Conservation (phyloP, 2,888 invertebrate genomes). For the Baronia brevicornis region DNA sequence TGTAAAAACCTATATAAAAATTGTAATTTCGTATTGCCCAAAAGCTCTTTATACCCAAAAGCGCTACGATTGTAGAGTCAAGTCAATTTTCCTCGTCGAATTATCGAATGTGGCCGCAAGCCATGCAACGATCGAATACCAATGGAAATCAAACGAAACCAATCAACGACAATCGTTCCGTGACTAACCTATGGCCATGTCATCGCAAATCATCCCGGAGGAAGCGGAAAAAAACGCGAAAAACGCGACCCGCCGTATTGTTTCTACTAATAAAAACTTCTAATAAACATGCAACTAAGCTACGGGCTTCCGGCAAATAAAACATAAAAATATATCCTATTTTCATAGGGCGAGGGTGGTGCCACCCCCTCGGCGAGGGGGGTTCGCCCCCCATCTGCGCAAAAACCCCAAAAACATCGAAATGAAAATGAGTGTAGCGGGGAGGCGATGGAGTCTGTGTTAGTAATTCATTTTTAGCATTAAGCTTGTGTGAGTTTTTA, state of each 20-base stretch:
- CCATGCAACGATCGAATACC: conserved; percentile 6
- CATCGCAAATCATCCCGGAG: conserved; percentile 51
- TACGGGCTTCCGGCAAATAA: conserved; percentile 74
- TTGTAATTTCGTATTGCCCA: no score
- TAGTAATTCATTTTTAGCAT: conserved; percentile 76
- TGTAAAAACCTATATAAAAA: no score
- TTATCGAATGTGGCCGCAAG: neutral
- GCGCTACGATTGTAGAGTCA: no score
- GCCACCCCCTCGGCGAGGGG: conserved; percentile 28
- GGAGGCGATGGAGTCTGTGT: conserved; percentile 60
- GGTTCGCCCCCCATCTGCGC: conserved; percentile 58
- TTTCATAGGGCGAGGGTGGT: conserved; percentile 71
- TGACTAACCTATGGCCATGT: conserved; percentile 51
- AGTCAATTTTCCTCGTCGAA: conserved; percentile 1
- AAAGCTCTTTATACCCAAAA: no score
- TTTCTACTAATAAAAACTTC: conserved; percentile 74
- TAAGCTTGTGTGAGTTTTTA: conserved; percentile 73
- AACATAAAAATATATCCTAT: conserved; percentile 77
- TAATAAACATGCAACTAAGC: conserved; percentile 76
- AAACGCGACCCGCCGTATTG: conserved; percentile 42
- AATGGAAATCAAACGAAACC: conserved; percentile 20
- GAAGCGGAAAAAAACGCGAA: conserved; percentile 31
- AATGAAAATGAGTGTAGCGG: conserved; percentile 75
- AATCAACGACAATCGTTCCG: conserved; percentile 50
- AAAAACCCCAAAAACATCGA: conserved; percentile 77